A percentile compares a stretch with the other conserved stretches of the same genome.
Conservation (phyloP, 1,140 invertebrate genomes). For the Bombus turneri region DNA sequence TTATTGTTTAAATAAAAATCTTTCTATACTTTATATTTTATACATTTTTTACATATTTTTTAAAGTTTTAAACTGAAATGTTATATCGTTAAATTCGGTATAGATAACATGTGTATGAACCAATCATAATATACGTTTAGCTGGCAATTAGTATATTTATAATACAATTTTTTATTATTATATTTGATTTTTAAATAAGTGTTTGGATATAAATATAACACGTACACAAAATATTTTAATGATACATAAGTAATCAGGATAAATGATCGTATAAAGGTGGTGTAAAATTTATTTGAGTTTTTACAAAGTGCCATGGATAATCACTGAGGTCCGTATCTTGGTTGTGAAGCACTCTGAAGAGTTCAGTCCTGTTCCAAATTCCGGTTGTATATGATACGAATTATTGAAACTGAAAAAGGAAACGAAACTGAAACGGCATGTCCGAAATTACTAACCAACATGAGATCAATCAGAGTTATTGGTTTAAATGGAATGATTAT, state of each 20-base stretch:
- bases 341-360: constrained; percentile 25
- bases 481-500: constrained; percentile 85
- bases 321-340: constrained; percentile 2
- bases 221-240: not conserved
- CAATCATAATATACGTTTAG: not conserved
- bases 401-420: constrained; percentile 60
- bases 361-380: constrained; percentile 71
- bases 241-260: not conserved
- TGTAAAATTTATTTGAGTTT: not conserved
- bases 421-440: constrained; percentile 71
- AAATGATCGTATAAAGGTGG: not conserved
- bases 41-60: not conserved
- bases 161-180: not conserved
- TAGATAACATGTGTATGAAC: not conserved
- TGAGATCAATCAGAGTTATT: constrained; percentile 72
- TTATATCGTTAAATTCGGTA: not conserved
- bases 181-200: not conserved
- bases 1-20: not conserved
- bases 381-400: constrained; percentile 47
- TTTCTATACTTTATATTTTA: not conserved
- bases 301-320: not conserved
- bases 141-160: not conserved
- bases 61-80: not conserved
- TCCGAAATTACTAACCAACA: constrained; percentile 55
- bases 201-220: not conserved